These are phyloP conservation scores for Anthoscopus minutus DNA, from an alignment of 2,113 vertebrate species.

Conservation along the genomic window DNA sequence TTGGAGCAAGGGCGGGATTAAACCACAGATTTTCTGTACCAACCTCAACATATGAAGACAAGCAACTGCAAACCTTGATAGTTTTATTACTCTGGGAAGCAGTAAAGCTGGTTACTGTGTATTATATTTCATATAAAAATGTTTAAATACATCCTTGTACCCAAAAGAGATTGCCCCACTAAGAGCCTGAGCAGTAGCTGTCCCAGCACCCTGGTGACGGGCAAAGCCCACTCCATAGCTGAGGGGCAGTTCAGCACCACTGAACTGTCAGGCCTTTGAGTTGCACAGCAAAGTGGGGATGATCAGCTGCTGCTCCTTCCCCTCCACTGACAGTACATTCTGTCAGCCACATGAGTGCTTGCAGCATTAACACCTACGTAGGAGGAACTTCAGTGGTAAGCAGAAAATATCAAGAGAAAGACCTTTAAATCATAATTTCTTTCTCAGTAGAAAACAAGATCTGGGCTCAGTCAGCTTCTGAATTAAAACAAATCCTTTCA, in stretches of 20 bases:
- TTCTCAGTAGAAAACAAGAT: neutral
- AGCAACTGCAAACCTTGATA: neutral
- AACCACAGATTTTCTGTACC: neutral
- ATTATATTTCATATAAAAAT: neutral
- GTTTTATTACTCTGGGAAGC: neutral
- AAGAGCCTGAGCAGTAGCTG: neutral
- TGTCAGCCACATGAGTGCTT: neutral
- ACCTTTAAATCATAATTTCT: neutral
- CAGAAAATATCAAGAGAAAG: neutral
- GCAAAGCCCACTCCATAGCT: neutral
- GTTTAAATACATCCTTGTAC: neutral
- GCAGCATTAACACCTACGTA: neutral
- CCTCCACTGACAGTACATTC: neutral
- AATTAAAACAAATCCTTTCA: neutral
- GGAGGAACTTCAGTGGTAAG: neutral
- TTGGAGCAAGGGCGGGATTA: neutral
- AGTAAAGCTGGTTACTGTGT: neutral
- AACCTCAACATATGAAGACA: neutral
- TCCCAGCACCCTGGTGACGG: neutral
- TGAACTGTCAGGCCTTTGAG: neutral
- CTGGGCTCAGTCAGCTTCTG: neutral
- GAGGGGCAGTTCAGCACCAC: neutral
- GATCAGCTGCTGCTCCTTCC: neutral
- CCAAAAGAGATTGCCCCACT: neutral
- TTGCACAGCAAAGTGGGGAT: rapidly evolving